These are phyloP conservation scores for Elephas maximus DNA, from an alignment of 2,113 vertebrate species.

Conservation along the genomic window DNA sequence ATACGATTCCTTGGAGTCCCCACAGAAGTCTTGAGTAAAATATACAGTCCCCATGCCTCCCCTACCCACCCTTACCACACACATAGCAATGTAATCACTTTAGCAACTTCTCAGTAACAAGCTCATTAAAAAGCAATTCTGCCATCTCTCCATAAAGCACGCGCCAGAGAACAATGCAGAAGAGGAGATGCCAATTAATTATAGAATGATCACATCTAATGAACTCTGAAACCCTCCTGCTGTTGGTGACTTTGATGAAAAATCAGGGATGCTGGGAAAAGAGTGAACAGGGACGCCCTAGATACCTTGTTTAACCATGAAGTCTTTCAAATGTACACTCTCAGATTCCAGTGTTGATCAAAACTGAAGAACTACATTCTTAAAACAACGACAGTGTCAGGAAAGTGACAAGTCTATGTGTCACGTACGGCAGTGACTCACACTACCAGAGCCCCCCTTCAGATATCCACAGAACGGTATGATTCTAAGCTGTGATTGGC, in stretches of 20 bases:
- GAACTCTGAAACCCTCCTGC: slow-evolving; percentile 85
- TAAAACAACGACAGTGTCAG: not conserved
- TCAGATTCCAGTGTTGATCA: not conserved
- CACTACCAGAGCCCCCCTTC: not conserved
- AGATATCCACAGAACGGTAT: not conserved
- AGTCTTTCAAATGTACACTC: slow-evolving; percentile 23
- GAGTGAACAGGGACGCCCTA: slow-evolving; percentile 36
- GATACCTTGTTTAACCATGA: slow-evolving; percentile 59
- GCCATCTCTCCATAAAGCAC: slow-evolving; percentile 82
- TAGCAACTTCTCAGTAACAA: slow-evolving; percentile 89
- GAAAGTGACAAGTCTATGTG: not conserved
- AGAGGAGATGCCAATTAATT: slow-evolving; percentile 85
- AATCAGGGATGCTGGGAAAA: slow-evolving; percentile 73
- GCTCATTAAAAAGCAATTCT: slow-evolving; percentile 88
- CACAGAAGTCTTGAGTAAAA: slow-evolving; percentile 75
- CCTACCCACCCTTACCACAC: slow-evolving; percentile 79
- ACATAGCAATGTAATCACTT: slow-evolving; percentile 81
- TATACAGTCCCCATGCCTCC: slow-evolving; percentile 57
- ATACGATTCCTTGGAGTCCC: slow-evolving; percentile 69
- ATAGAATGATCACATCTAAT: slow-evolving; percentile 85
- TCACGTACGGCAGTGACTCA: not conserved
- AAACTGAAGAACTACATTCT: not conserved
- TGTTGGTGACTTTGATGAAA: slow-evolving; percentile 83
- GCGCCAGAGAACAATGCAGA: slow-evolving; percentile 84
- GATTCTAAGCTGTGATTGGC: not conserved